Evolutionary conservation across 2,888 invertebrate genomes (phyloP).

Genomic region (Serrognathus titanus): DNA sequence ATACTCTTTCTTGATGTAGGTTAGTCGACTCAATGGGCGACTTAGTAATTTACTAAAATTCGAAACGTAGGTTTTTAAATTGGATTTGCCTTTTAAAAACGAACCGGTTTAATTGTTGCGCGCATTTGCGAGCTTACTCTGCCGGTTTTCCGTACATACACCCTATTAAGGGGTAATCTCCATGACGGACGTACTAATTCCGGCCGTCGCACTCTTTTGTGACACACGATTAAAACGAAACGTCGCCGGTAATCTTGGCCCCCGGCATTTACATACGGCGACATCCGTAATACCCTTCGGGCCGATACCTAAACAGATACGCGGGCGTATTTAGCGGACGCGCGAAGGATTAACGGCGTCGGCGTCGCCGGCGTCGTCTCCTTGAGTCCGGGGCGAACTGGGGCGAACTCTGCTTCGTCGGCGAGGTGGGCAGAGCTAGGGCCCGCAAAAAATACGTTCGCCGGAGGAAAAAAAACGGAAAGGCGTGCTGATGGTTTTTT

Average conservation of each 20-base stretch:
- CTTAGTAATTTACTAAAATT: no score
- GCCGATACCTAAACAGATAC: constrained; percentile 12
- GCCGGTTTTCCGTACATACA: no score
- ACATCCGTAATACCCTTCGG: constrained; percentile 17
- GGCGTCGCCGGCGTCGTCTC: no score
- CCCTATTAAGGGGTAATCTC: constrained; percentile 14
- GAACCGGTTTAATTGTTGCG: no score
- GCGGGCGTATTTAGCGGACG: no score
- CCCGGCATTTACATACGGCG: constrained; percentile 1
- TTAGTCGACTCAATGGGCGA: no score
- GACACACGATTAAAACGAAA: constrained; percentile 26
- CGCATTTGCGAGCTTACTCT: no score
- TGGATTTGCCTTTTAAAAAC: no score
- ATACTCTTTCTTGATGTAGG: no score
- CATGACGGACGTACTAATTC: constrained; percentile 21
- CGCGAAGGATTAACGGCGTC: no score
- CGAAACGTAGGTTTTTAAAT: no score
- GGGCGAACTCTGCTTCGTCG: not conserved
- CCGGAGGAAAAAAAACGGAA: constrained; percentile 37
- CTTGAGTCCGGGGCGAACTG: no score
- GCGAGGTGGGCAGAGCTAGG: not conserved
- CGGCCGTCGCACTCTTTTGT: constrained; percentile 19
- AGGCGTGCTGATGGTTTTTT: constrained; percentile 44
- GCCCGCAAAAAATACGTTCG: constrained; percentile 30
- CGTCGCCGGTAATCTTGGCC: constrained; percentile 21